These are phyloP conservation scores for Chlorospingus semifuscus DNA, from an alignment of 2,797 vertebrate species.

Conservation along the genomic window DNA sequence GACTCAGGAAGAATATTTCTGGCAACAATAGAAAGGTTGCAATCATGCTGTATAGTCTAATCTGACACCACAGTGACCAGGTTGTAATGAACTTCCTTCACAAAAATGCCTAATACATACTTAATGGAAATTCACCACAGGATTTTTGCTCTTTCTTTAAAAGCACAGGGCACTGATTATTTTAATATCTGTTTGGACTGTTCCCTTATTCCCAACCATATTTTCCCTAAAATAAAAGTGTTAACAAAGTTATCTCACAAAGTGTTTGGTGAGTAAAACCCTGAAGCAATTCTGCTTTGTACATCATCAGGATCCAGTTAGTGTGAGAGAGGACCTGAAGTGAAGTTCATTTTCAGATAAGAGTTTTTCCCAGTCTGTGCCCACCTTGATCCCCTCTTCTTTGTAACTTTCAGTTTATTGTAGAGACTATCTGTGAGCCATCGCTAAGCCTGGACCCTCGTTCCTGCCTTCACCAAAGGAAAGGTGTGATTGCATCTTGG, in stretches of 20 bases:
- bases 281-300: background rate
- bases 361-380: background rate
- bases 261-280: background rate
- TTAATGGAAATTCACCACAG: background rate
- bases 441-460: background rate
- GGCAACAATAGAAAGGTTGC: background rate
- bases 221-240: background rate
- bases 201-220: background rate
- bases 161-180: background rate
- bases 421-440: background rate
- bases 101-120: background rate
- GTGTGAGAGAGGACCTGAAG: background rate
- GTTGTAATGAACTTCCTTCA: background rate
- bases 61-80: background rate
- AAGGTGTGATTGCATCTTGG: background rate
- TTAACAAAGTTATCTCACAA: background rate
- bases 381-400: background rate
- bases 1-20: background rate
- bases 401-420: background rate
- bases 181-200: background rate
- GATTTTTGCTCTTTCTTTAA: background rate
- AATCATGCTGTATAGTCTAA: background rate
- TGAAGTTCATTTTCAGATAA: slow-evolving; percentile 2
- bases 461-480: background rate
- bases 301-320: background rate